Conservation (phyloP, 1,140 invertebrate genomes). For the Drosophila elegans region DNA sequence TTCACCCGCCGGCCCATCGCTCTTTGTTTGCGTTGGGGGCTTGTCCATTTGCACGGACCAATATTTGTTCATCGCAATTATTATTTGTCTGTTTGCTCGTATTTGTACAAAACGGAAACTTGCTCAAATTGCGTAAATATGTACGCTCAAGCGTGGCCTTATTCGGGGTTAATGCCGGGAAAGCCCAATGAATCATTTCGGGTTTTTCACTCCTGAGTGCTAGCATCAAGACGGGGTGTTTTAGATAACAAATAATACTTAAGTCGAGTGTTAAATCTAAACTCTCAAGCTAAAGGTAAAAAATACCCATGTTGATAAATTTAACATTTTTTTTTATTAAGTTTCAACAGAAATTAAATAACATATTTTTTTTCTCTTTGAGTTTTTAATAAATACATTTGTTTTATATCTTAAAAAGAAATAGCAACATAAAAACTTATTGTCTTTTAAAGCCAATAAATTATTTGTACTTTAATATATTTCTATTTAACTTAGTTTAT, state of each 20-base stretch:
- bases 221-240: too few relatives aligned
- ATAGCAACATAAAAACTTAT: too few relatives aligned
- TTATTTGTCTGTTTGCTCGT: constrained; percentile 42
- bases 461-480: too few relatives aligned
- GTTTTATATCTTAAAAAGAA: too few relatives aligned
- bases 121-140: constrained; percentile 19
- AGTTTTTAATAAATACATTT: too few relatives aligned
- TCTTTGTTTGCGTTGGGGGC: constrained; percentile 62
- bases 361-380: too few relatives aligned
- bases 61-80: constrained; percentile 50
- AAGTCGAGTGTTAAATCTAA: background rate
- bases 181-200: constrained; percentile 17
- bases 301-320: too few relatives aligned
- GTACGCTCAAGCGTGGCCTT: constrained; percentile 9
- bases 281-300: too few relatives aligned
- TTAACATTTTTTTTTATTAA: too few relatives aligned
- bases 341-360: too few relatives aligned
- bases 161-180: constrained; percentile 37
- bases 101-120: constrained; percentile 60
- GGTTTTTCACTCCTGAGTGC: constrained; percentile 6
- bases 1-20: constrained; percentile 6
- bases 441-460: too few relatives aligned
- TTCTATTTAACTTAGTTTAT: too few relatives aligned
- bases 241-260: background rate
- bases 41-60: constrained; percentile 57